Base-by-base conservation (phyloP, 2,888 invertebrate genomes). In the Palloptera scutellata region DNA sequence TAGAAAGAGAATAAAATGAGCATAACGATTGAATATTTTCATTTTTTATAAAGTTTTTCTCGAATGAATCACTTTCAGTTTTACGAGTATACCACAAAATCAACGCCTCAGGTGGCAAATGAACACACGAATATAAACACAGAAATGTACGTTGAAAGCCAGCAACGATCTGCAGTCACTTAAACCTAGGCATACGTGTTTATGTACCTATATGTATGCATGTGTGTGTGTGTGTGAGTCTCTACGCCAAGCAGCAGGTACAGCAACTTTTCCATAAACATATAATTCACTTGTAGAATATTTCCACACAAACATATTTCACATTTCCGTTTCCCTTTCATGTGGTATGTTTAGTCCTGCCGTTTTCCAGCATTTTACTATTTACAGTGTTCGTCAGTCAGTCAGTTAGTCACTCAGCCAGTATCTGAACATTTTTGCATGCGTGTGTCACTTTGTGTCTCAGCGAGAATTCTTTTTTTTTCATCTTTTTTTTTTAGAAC, bases 221-320 rank as follows among this genome's bases (percentile, higher is more conserved):
- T 64, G 12, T 57, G 64, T 48, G 48, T 57, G 57, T 64, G 13
- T 17, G 48, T 60, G 10, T 11, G 60, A n/a, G n/a, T n/a, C n/a
- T n/a, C n/a, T n/a, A n/a, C n/a, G 41, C 52, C 13, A n/a, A 59
- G 60, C 65, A 65, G 52, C 60, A 65, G 59, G 65, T 65, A 59
- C 6, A 43, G 60, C 59, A 67, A 62, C 62, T 61, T 67, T 67
- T 59, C 52, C 67, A 61, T 67, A 67, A 67, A 52, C 62, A 62
- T 51, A 62, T 67, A 62, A 67, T 62, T 67, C 62, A 67, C 66
- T 61, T 66, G 52, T 57, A 61, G 52, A 41, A 19, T 17, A 48
- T 20, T 20, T 6, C 45, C 13, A 48, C 13, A 40, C 55, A 13
- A 8, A 4, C n/a, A 30, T 48, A 48, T 61, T 61, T 61, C 40